Percentiles rank a stretch among this genome's conserved stretches.
Evolutionary conservation across 1,140 invertebrate genomes (phyloP).

Genomic region (Penaeus vannamei): DNA sequence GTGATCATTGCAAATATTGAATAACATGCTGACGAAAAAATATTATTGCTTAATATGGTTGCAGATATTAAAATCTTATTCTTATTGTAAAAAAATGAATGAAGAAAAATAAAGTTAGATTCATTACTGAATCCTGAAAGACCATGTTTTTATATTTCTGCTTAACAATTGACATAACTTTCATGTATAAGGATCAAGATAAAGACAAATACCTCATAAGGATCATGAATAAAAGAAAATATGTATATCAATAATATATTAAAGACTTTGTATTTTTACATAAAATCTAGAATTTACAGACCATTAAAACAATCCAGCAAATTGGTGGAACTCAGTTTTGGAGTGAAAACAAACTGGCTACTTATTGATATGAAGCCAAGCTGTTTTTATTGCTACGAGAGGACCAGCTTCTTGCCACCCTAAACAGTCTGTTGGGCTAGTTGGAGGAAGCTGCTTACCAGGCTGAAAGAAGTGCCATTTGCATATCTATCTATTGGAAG

Average conservation of each 20-base stretch:
- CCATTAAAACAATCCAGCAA: slow-evolving; percentile 61
- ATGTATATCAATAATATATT: slow-evolving; percentile 63
- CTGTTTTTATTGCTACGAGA: slow-evolving; percentile 56
- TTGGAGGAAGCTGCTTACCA: slow-evolving; percentile 31
- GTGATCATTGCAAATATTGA: too few species aligned
- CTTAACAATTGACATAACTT: too few species aligned
- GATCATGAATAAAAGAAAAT: background rate
- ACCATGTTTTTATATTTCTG: too few species aligned
- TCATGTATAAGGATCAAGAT: too few species aligned
- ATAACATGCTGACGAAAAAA: too few species aligned
- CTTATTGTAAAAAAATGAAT: too few species aligned
- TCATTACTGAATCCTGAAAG: too few species aligned
- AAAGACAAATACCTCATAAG: too few species aligned
- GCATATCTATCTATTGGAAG: slow-evolving; percentile 1
- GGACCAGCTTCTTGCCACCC: slow-evolving; percentile 37
- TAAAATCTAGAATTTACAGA: slow-evolving; percentile 63
- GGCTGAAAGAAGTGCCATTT: slow-evolving; percentile 28
- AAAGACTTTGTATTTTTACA: slow-evolving; percentile 63
- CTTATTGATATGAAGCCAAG: slow-evolving; percentile 51
- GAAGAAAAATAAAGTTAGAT: too few species aligned
- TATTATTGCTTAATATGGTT: too few species aligned
- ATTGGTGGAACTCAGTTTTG: slow-evolving; percentile 50
- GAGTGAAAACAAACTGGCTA: slow-evolving; percentile 55
- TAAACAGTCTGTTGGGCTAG: slow-evolving; percentile 23
- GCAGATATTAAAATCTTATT: too few species aligned